Conservation (phyloP, 2,113 vertebrate genomes). For the Erythrocebus patas region DNA sequence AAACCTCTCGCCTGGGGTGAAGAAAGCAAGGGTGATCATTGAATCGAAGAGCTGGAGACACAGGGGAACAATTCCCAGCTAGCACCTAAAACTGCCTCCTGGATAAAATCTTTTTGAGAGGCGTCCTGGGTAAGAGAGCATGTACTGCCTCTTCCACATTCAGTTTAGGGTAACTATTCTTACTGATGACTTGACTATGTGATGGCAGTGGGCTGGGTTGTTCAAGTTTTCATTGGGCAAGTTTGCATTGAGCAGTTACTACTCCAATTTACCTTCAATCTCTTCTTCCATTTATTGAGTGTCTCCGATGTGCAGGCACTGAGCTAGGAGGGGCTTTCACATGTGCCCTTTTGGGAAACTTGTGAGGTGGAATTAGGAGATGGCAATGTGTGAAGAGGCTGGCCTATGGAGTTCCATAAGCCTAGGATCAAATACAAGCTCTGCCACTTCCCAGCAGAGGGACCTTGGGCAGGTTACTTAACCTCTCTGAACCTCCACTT, state of each 20-base stretch:
- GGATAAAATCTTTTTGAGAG: background rate
- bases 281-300: background rate
- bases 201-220: background rate
- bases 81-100: background rate
- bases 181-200: background rate
- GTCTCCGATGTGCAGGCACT: background rate
- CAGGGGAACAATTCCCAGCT: background rate
- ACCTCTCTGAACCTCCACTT: background rate
- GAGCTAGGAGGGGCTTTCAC: background rate
- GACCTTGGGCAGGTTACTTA: background rate
- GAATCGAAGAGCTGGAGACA: background rate
- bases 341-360: background rate
- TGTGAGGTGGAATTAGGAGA: background rate
- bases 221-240: background rate
- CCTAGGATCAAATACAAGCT: background rate
- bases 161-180: background rate
- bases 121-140: background rate
- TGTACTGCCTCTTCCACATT: background rate
- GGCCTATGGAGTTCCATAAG: background rate
- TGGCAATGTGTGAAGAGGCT: background rate
- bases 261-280: background rate
- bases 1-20: background rate
- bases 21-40: background rate
- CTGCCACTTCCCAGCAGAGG: background rate
- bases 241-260: background rate